Conservation (phyloP, 30 jellyfish, hydroid and myxozoan genomes). For the Catostylus mosaicus region DNA sequence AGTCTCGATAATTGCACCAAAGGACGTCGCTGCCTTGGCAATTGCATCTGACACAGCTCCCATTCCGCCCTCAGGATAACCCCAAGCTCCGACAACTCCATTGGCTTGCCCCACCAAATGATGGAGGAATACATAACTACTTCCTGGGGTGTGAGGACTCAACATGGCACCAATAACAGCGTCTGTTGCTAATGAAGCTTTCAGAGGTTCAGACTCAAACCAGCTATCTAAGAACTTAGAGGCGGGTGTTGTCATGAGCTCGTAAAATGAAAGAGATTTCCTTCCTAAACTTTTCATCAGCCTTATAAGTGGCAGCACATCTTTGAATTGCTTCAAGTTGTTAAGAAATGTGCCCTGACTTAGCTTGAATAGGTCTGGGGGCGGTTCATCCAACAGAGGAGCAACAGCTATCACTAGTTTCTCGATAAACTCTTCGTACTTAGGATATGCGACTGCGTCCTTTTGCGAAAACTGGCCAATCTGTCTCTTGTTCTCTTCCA, state of each 20-base stretch:
- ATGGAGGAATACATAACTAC: constrained; percentile 60
- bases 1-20: constrained; percentile 51
- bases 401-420: constrained; percentile 37
- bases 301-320: constrained; percentile 15
- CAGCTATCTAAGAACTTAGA: constrained; percentile 58
- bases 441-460: constrained; percentile 60
- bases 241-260: constrained; percentile 62
- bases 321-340: constrained; percentile 17
- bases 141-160: constrained; percentile 71
- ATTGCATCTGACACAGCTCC: constrained; percentile 63
- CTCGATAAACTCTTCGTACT: constrained; percentile 43
- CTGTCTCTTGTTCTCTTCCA: constrained; percentile 46
- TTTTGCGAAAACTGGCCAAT: constrained; percentile 52
- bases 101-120: constrained; percentile 62
- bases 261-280: constrained; percentile 41
- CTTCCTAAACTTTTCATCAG: constrained; percentile 47
- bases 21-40: constrained; percentile 47
- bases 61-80: constrained; percentile 74
- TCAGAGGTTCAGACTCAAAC: constrained; percentile 61
- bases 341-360: constrained; percentile 22
- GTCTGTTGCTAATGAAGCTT: constrained; percentile 55
- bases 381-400: constrained; percentile 70
- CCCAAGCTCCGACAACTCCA: constrained; percentile 71
- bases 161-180: constrained; percentile 68
- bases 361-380: constrained; percentile 48